phyloP scores from a whole-genome alignment of 2,888 invertebrate species.

The Eilema caniola region DNA sequence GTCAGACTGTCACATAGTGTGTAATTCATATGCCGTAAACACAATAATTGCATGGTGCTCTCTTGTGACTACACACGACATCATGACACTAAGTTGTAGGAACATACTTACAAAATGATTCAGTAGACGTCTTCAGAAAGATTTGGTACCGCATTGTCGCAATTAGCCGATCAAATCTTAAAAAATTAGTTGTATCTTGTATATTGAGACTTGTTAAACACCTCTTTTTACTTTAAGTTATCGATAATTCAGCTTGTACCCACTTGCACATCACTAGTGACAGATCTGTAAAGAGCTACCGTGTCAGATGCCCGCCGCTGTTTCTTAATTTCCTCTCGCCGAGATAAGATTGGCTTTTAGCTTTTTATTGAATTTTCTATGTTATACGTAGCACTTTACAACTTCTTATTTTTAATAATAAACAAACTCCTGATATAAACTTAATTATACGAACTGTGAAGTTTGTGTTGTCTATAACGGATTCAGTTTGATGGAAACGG shows the following conservation, averaged over 20 bases:
- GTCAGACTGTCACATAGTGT: too few relatives aligned
- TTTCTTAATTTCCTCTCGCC: conserved; percentile 86
- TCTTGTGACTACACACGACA: background rate
- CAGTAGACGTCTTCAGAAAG: background rate
- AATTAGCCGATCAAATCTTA: background rate
- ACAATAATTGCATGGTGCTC: background rate
- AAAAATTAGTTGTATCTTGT: background rate
- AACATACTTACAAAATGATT: too few relatives aligned
- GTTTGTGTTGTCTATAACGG: background rate
- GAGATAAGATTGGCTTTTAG: conserved; percentile 87
- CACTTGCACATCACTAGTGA: conserved; percentile 63
- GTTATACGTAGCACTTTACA: conserved; percentile 79
- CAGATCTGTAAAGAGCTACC: conserved; percentile 82
- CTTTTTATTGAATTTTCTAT: conserved; percentile 87
- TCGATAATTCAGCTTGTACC: conserved; percentile 31
- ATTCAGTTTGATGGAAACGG: background rate
- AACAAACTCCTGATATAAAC: conserved; percentile 46
- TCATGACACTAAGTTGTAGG: background rate
- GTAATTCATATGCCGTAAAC: background rate
- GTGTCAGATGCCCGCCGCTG: conserved; percentile 86
- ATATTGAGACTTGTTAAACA: background rate
- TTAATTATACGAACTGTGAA: conserved; percentile 42
- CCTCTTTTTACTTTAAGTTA: conserved; percentile 14
- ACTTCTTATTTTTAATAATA: conserved; percentile 59
- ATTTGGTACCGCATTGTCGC: background rate